Evolutionary conservation across 2,888 invertebrate species (phyloP), one percentile per base, ranked within the genome.

Genomic region (Lutraria lutraria): DNA sequence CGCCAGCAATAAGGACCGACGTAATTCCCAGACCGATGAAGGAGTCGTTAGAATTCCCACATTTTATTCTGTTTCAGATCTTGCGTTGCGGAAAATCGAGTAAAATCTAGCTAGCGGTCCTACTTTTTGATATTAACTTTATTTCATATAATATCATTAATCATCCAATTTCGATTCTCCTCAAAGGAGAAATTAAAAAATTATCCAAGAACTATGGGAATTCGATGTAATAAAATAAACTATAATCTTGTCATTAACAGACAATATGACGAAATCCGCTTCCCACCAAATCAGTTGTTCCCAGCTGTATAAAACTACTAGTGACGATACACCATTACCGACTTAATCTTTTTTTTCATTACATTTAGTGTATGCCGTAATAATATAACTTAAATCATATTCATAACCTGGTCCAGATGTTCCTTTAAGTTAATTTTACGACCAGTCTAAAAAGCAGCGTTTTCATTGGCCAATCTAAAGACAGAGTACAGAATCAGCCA

Each of bases 141-240:
- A 86, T 86, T 43, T 83, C 87, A 54, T 34, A 81, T 91, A 89
- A 89, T 83, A 43, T 79, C 53, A 82, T 86, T 90, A 89, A 90
- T 90, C 82, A 90, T 43, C 87, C 83, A 91, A 91, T 89, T 89
- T 88, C 86, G 87, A 91, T 89, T 89, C 88, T 54, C 86, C 86
- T 91, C 86, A 56, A 83, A 80, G 88, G 76, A 76, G 54, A 84
- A 84, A 84, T 84, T 84, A 84, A 76, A 43, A 84, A 72, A 76
- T 25, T 43, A 63, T 19, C 34, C 52, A 76, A 76, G 16, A 54
- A 76, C 31, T 84, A 84, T 84, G 72, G 72, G 84, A 76, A 84
- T 76, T 54, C 76, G 76, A 84, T 84, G 76, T 25, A 76, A 84
- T 84, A 84, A 84, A 76, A 43, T 34, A 31, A 31, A 76, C 29